Conservation (phyloP, 2,797 vertebrate genomes). For the Pygocentrus nattereri region DNA sequence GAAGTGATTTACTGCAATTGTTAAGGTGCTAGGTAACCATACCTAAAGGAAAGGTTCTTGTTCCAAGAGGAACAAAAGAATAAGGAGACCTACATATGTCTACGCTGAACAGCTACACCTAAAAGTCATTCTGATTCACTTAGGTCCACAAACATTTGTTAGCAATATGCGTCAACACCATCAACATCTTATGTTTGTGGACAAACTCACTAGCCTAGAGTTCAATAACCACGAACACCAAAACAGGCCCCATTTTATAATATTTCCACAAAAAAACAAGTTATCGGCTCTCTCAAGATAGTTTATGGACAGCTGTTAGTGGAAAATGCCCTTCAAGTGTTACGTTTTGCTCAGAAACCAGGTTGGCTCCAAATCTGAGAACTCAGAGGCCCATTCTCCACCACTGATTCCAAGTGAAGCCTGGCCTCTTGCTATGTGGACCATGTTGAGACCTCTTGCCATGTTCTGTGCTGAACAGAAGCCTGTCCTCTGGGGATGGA, state of each 20-base stretch:
- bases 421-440: background rate
- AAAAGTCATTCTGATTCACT: background rate
- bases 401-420: background rate
- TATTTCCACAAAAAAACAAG: background rate
- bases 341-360: background rate
- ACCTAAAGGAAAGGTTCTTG: background rate
- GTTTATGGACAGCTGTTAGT: too few relatives aligned
- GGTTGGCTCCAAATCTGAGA: background rate
- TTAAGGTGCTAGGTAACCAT: background rate
- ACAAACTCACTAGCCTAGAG: background rate
- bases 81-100: background rate
- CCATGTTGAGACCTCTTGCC: background rate
- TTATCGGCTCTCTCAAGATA: background rate
- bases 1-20: conserved; percentile 20
- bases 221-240: background rate
- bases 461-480: conserved; percentile 58
- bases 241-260: background rate
- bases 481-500: conserved; percentile 62
- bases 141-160: background rate
- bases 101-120: too few relatives aligned
- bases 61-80: background rate
- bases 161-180: background rate
- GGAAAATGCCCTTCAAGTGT: too few relatives aligned
- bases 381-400: background rate
- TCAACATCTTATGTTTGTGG: background rate